These are phyloP conservation scores for Cossypha niveicapilla DNA, from an alignment of 2,797 vertebrate species.

Conservation along the genomic window DNA sequence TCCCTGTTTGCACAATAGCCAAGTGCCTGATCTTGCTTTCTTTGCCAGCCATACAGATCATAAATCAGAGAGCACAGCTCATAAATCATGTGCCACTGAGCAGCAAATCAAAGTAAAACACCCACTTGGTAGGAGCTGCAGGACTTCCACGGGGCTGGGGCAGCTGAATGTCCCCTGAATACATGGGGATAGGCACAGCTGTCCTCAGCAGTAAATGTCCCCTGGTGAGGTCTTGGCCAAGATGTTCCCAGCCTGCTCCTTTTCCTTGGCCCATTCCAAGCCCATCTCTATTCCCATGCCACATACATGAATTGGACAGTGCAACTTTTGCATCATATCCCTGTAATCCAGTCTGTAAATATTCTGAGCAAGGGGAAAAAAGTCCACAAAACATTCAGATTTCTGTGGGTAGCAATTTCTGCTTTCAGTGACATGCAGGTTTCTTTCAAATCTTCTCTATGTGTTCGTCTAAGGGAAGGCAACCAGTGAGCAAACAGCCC, in stretches of 20 bases:
- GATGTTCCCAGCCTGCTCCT: background rate
- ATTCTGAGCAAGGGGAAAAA: background rate
- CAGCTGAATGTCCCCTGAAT: background rate
- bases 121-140: background rate
- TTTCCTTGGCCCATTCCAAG: background rate
- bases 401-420: background rate
- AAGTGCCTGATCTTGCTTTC: slow-evolving; percentile 31
- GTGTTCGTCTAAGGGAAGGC: background rate
- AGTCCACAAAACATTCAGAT: background rate
- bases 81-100: slow-evolving; percentile 12
- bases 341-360: background rate
- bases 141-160: background rate
- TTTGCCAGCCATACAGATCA: slow-evolving; percentile 10
- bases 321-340: background rate
- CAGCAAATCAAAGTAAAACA: background rate
- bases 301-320: accelerated
- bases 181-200: background rate
- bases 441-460: background rate
- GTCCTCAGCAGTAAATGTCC: background rate
- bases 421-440: background rate
- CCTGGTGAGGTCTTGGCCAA: background rate
- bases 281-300: background rate
- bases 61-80: slow-evolving; percentile 18
- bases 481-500: background rate
- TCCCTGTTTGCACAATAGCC: slow-evolving; percentile 46